Base-by-base conservation (phyloP, 35 echinoderm and acorn worm genomes). In the Ptychodera flava region DNA sequence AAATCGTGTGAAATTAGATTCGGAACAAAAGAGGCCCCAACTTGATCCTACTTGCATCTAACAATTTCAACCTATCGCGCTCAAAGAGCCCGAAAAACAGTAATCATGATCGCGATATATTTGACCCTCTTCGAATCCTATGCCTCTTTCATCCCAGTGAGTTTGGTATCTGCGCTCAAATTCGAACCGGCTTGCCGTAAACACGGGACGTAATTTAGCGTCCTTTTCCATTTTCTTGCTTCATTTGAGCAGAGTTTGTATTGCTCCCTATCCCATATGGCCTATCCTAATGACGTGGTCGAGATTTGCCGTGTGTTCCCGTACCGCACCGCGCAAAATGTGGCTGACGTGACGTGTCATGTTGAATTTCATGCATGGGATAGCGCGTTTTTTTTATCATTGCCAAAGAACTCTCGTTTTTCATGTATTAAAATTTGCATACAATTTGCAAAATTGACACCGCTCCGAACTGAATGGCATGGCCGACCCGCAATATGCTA, bases 391-490 rank as follows among this genome's bases (percentile, higher is more conserved):
- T 64, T 64, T 64, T 64, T 64, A 64, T 64, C 6, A 64, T n/a
- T n/a, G n/a, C 6, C 45, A 64, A 64, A 64, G 45, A 22, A 64
- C 45, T 64, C 45, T 64, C 45, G 22, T 64, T 64, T 64, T 64
- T 64, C 45, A 64, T 12, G 45, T 64, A 64, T 64, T 64, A 64
- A 64, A 64, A 64, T 64, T 64, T 64, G 22, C 45, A 64, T 64
- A 64, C 45, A 64, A 64, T 64, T 64, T 64, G 45, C 45, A 64
- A 64, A 64, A 64, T 64, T 64, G 45, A 64, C 45, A 64, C 45
- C 45, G 45, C 22, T 12, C 45, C 45, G 22, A 64, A 6, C 6
- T 64, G 45, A 64, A 64, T 64, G 45, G 45, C 22, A 64, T 12
- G 22, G 6, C 45, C 45, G 45, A 64, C 45, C 45, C 45, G 45